Evolutionary conservation across 2,888 invertebrate genomes (phyloP).

Genomic region (Noctua comes): DNA sequence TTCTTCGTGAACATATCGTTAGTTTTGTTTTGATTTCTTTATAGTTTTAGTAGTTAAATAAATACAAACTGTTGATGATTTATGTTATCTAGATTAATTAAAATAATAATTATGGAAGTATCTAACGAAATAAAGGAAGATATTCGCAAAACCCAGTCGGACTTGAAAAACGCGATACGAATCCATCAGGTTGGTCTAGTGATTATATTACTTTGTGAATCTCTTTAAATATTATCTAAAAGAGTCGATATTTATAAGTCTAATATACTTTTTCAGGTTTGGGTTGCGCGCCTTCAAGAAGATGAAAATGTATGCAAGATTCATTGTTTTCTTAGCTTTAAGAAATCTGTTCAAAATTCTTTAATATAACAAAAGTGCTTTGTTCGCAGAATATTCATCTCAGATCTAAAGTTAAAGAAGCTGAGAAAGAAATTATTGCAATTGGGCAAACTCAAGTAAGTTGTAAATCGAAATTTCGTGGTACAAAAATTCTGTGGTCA

Average conservation of each 20-base stretch:
- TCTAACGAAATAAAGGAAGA: constrained; percentile 91
- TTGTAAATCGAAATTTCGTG: constrained; percentile 37
- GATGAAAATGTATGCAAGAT: constrained; percentile 88
- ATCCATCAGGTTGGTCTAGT: constrained; percentile 90
- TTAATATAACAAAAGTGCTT: not conserved
- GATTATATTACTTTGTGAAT: constrained; percentile 50
- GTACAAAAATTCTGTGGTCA: not conserved
- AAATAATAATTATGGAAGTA: constrained; percentile 87
- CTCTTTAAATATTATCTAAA: constrained; percentile 10
- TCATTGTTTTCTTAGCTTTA: constrained; percentile 20
- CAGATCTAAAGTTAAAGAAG: constrained; percentile 90
- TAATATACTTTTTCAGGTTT: constrained; percentile 82
- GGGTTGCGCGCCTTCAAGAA: constrained; percentile 89
- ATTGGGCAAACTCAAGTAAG: constrained; percentile 91
- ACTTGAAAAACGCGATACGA: constrained; percentile 91
- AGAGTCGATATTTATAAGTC: constrained; percentile 1
- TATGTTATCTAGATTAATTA: constrained; percentile 7
- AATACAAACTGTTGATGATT: constrained; percentile 25
- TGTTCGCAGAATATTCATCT: constrained; percentile 88
- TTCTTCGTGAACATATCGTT: constrained; percentile 54
- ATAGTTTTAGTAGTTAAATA: constrained; percentile 16
- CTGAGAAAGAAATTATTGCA: constrained; percentile 90
- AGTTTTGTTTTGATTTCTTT: constrained; percentile 36
- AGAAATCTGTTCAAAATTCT: not conserved
- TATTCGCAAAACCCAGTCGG: constrained; percentile 90